phyloP scores from a whole-genome alignment of 2,797 vertebrate genomes.

The Uromys caudimaculatus region DNA sequence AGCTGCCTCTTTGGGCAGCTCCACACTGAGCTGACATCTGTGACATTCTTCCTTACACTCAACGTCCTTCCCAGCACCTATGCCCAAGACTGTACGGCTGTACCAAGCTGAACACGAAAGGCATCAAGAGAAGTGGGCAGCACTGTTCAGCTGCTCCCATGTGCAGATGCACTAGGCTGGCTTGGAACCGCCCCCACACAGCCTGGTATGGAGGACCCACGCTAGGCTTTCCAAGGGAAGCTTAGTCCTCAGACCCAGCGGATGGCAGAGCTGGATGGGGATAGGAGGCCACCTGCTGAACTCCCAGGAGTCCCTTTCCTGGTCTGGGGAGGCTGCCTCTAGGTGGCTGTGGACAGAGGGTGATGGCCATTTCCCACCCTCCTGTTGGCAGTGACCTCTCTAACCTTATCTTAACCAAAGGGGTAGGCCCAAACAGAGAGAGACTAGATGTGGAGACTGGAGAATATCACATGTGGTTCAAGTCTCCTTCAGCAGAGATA shows the following conservation, averaged over 20 bases:
- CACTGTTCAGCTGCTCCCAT: background rate
- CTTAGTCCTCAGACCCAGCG: background rate
- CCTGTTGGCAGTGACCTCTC: background rate
- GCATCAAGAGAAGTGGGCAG: background rate
- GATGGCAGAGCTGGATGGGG: background rate
- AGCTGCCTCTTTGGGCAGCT: background rate
- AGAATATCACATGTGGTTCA: background rate
- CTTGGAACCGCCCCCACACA: background rate
- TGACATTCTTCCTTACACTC: background rate
- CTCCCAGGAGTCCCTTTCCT: background rate
- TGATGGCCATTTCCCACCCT: no score
- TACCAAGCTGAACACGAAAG: background rate
- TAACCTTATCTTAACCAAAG: constrained; percentile 15
- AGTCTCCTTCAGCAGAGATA: background rate
- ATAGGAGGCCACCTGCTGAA: rapidly evolving
- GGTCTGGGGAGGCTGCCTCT: background rate
- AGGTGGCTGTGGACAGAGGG: background rate
- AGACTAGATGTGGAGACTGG: background rate
- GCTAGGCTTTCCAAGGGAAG: background rate
- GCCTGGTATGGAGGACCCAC: background rate
- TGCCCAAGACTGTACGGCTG: background rate
- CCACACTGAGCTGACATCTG: background rate
- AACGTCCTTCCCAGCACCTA: background rate
- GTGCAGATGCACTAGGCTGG: background rate
- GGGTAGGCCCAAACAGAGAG: background rate